phyloP scores from a whole-genome alignment of 2,888 invertebrate species.

The Nomada fabriciana region DNA sequence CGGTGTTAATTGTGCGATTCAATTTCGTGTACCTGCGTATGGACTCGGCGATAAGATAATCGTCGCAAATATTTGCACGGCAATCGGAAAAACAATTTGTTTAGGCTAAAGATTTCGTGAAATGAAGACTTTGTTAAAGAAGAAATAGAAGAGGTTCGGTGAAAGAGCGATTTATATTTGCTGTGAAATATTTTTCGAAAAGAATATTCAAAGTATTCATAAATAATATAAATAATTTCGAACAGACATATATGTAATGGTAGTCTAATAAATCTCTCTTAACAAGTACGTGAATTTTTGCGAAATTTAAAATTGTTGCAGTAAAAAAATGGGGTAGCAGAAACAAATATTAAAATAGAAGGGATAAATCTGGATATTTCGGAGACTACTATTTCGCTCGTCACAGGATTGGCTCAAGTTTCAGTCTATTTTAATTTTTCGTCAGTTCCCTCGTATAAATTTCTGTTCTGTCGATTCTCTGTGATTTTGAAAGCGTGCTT shows the following conservation, averaged over 20 bases:
- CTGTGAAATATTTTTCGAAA: too few species aligned
- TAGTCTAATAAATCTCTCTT: too few species aligned
- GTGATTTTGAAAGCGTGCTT: not conserved
- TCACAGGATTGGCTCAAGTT: not conserved
- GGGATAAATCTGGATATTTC: not conserved
- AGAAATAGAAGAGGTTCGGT: not conserved
- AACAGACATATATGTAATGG: too few species aligned
- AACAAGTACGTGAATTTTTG: too few species aligned
- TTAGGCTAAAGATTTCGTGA: not conserved
- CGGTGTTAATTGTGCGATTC: slow-evolving; percentile 50
- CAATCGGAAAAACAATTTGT: not conserved
- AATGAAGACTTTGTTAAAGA: not conserved
- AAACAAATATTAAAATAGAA: not conserved
- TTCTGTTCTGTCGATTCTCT: not conserved
- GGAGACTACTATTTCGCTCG: not conserved
- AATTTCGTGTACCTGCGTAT: slow-evolving; percentile 32
- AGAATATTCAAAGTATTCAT: too few species aligned
- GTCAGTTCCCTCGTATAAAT: not conserved
- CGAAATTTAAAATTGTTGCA: too few species aligned
- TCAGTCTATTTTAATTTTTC: not conserved
- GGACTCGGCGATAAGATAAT: not conserved
- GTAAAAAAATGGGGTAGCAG: too few species aligned
- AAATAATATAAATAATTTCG: too few species aligned
- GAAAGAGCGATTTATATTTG: too few species aligned
- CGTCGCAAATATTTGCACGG: slow-evolving; percentile 7